Conservation (phyloP, 2,113 vertebrate genomes). For the Coracopsis vasa region DNA sequence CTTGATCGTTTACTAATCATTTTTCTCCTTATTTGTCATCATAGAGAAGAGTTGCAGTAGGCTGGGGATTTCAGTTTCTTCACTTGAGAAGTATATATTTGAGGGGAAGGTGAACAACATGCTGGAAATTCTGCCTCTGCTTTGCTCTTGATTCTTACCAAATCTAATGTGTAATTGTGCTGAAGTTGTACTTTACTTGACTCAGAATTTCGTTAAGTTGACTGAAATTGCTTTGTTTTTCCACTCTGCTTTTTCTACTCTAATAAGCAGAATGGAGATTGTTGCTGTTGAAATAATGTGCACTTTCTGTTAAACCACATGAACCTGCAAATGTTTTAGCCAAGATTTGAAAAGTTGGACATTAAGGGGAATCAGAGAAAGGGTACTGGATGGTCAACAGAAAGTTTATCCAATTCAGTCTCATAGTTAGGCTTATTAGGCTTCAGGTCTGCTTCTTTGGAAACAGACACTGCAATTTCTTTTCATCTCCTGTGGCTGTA, state of each 20-base stretch:
- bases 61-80: not conserved
- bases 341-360: not conserved
- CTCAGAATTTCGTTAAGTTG: not conserved
- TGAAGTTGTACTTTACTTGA: slow-evolving; percentile 5
- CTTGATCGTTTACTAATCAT: not conserved
- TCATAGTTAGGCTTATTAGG: not conserved
- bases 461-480: not conserved
- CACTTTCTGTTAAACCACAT: not conserved
- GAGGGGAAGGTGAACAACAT: not conserved
- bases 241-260: not conserved
- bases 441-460: not conserved
- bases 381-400: not conserved
- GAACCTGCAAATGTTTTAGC: not conserved
- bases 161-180: not conserved
- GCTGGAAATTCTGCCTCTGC: not conserved
- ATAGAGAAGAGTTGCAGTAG: not conserved
- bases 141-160: not conserved
- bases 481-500: not conserved
- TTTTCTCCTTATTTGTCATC: not conserved
- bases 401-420: slow-evolving; percentile 14
- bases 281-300: not conserved
- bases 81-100: not conserved
- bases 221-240: slow-evolving; percentile 2
- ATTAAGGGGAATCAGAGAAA: not conserved
- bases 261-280: not conserved